phyloP scores from a whole-genome alignment of 2,113 vertebrate genomes.

The Nesoenas mayeri region DNA sequence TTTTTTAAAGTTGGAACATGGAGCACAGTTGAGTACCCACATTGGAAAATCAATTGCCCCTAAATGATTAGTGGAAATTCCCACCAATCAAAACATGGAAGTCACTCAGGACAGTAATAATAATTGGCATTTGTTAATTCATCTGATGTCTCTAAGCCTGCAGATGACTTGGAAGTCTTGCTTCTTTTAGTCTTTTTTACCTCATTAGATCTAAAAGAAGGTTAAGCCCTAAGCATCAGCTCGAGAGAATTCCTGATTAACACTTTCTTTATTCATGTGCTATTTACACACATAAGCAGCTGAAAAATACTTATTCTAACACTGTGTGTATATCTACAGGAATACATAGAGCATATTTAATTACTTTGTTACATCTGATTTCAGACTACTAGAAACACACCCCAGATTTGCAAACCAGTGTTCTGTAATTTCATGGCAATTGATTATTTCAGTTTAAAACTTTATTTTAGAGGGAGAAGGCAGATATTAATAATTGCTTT shows the following conservation, averaged over 20 bases:
- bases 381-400: not conserved
- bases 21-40: not conserved
- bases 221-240: not conserved
- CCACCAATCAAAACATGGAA: not conserved
- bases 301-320: not conserved
- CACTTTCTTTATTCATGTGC: not conserved
- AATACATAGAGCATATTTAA: not conserved
- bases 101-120: not conserved
- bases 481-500: not conserved
- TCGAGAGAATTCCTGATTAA: not conserved
- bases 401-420: not conserved
- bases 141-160: not conserved
- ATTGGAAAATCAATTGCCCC: not conserved
- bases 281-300: not conserved
- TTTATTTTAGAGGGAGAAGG: fast-evolving
- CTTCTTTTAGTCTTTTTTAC: not conserved
- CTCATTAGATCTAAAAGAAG: not conserved
- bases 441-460: not conserved
- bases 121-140: not conserved
- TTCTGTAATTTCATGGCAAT: not conserved
- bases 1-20: not conserved
- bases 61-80: not conserved
- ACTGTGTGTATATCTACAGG: not conserved
- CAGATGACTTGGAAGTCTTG: not conserved
- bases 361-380: not conserved